Base-by-base conservation (phyloP, 2,113 vertebrate species). In the Anhinga anhinga region DNA sequence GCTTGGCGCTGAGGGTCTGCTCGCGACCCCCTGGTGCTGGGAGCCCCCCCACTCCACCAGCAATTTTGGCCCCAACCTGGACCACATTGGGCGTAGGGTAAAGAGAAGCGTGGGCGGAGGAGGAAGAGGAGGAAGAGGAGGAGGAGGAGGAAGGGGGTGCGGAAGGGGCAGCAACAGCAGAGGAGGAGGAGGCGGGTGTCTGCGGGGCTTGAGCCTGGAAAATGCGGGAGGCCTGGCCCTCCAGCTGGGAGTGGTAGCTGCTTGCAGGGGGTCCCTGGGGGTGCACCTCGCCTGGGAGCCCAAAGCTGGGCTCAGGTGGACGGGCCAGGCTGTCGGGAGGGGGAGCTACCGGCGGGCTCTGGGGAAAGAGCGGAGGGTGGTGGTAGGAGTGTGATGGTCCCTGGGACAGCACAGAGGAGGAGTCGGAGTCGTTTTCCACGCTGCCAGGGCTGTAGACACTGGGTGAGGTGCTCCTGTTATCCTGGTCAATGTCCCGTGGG, bases 391-490 rank as follows among this genome's bases (percentile, higher is more conserved):
- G 98, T 38, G 98, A 88, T 0, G 98, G 98, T 42, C 98, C 98
- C 90, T 98, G 98, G 47, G 98, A 98, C 82, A 98, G 94, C 90
- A 98, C 98, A 1, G 98, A 98, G 69, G 98, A 98, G 1, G 98
- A 99, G 91, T 99, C 99, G 0, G 99, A 99, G 92, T 99, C 99
- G 65, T 99, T 99, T 97, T 99, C 99, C 96, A 99, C 98, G 6
- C 99, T 99, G 45, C 99, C 99, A 9, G 99, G 98, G 84, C 99
- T 99, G 93, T 99, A 99, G 93, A 99, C 98, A 47, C 99, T 99
- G 40, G 99, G 99, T 1, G 99, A 99, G 14, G 99, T 99, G 98
- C 99, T 99, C 79, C 99, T 99, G 98, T 99, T 99, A 95, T 99
- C 99, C 98, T 99, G 99, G 98, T 99, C 99, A 82, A 99, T 99